Base-by-base conservation (phyloP, 2,797 vertebrate genomes). In the Echeneis naucrates region DNA sequence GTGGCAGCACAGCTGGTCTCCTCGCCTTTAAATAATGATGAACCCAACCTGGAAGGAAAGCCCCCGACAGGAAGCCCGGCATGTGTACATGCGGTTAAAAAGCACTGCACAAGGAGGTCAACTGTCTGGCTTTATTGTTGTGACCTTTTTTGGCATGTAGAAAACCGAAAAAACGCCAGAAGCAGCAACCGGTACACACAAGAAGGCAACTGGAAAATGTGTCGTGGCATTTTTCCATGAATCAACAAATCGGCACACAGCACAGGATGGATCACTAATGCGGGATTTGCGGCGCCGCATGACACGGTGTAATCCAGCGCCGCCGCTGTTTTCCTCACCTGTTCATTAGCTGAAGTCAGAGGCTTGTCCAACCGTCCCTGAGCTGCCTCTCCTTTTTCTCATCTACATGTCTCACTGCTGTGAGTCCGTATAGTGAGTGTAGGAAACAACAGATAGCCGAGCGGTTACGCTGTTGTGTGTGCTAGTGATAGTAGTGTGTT, bases 261-360 rank as follows among this genome's bases (percentile, higher is more conserved):
- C 78, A 48, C 79, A 75, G 86, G 81, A 66, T 66, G 80, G 80
- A 76, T 80, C 57, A 7, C 80, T 84, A 78, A 83, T 86, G 80
- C 38, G 14, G 88, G 87, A 88, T 88, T 85, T 77, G 71, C 74
- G 74, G 82, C 87, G 57, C 84, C 45, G 82, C 66, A 21, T 81
- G 89, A 81, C 75, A 44, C 59, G 0, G 35, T 73, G 84, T 91
- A 89, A 91, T 91, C 90, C 83, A 14, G 52, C n/a, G 2, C 72
- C 30, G 33, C 23, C 19, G 33, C 73, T 59, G 85, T 66, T 82
- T 69, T 58, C 72, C 65, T 88, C 76, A 82, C 85, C 83, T 89
- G 84, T 80, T 86, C 70, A 58, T 68, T 61, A 74, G 73, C 50
- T 45, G 70, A 78, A 68, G 50, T 58, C 5, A 5, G 45, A 14